A percentile compares a stretch with the other conserved stretches of the same genome.
Conservation (phyloP, 1,140 invertebrate genomes). For the Coenobita brevimanus region DNA sequence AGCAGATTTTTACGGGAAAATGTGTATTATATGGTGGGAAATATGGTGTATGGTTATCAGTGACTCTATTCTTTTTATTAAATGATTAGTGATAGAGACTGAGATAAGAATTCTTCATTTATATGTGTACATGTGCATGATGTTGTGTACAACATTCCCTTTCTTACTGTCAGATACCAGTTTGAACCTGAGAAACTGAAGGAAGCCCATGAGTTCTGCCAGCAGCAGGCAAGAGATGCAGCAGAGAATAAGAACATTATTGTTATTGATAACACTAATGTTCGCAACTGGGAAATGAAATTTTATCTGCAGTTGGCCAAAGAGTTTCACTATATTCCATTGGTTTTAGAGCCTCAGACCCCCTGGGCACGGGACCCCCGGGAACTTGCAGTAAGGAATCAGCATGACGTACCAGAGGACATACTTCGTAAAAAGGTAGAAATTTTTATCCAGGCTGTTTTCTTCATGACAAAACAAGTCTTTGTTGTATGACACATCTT, state of each 20-base stretch:
- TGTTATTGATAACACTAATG: slow-evolving; percentile 74
- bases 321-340: slow-evolving; percentile 71
- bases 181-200: slow-evolving; percentile 71
- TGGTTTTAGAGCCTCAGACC: slow-evolving; percentile 73
- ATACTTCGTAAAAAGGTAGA: slow-evolving; percentile 70
- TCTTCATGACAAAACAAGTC: too few species aligned
- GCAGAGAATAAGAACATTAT: slow-evolving; percentile 69
- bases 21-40: too few species aligned
- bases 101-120: too few species aligned
- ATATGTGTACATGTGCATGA: too few species aligned
- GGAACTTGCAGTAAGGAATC: slow-evolving; percentile 71
- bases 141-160: too few species aligned
- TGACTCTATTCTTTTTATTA: too few species aligned
- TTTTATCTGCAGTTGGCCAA: slow-evolving; percentile 72
- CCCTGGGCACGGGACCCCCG: slow-evolving; percentile 71
- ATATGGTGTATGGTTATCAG: too few species aligned
- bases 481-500: too few species aligned
- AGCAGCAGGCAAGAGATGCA: slow-evolving; percentile 67
- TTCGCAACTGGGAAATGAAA: slow-evolving; percentile 72
- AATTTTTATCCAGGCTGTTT: too few species aligned
- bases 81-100: too few species aligned
- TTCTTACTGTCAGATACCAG: slow-evolving; percentile 69
- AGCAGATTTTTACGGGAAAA: too few species aligned
- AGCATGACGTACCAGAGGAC: slow-evolving; percentile 70
- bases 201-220: slow-evolving; percentile 71